Conservation (phyloP, 2,113 vertebrate species). For the Sinocyclocheilus anshuiensis region DNA sequence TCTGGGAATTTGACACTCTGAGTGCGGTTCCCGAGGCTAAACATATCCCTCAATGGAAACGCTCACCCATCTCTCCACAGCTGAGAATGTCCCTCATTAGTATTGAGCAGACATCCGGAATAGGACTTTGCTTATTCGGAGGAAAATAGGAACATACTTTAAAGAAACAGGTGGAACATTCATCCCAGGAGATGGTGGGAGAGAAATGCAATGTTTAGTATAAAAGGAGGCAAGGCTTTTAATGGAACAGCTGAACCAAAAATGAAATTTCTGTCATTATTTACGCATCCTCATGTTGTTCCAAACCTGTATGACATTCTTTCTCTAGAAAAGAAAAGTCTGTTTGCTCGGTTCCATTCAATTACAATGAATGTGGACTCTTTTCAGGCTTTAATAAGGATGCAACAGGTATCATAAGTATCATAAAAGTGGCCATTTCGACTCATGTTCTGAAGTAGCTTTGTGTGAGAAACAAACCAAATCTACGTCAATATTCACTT, state of each 20-base stretch:
- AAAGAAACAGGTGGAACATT: constrained; percentile 48
- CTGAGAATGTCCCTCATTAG: constrained; percentile 53
- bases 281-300: neutral
- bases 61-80: constrained; percentile 9
- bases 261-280: neutral
- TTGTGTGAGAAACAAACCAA: neutral
- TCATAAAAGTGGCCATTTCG: neutral
- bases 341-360: neutral
- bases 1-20: constrained; percentile 21
- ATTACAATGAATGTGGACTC: neutral
- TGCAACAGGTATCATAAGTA: neutral
- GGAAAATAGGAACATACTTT: constrained; percentile 58
- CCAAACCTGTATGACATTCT: neutral
- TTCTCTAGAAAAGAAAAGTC: neutral
- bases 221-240: neutral
- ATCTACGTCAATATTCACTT: neutral
- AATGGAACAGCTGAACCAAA: neutral
- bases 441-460: neutral
- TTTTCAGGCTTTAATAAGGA: neutral
- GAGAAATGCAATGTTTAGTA: constrained; percentile 43
- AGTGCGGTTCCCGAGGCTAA: neutral
- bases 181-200: constrained; percentile 44
- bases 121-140: constrained; percentile 56
- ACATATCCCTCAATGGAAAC: constrained; percentile 20
- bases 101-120: constrained; percentile 64